Percentiles rank a stretch among this genome's conserved stretches.
These are phyloP conservation scores for Lycaena phlaeas DNA, from an alignment of 2,888 invertebrate species.

Conservation along the genomic window DNA sequence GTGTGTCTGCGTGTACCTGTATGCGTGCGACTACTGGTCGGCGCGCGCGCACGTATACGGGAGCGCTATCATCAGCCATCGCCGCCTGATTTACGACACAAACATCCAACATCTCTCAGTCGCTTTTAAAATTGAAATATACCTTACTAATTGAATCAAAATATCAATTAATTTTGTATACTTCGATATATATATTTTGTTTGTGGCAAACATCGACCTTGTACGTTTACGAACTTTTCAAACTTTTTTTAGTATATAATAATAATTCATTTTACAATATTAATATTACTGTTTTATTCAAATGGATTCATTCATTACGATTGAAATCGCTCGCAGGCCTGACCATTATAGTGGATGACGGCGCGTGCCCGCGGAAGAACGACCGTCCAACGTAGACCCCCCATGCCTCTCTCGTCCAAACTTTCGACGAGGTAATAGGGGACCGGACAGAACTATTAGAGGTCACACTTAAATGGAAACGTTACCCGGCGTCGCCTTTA, in stretches of 20 bases:
- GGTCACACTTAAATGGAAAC: conserved; percentile 52
- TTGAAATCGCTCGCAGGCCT: conserved; percentile 31
- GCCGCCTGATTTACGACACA: conserved; percentile 52
- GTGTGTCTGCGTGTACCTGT: conserved; percentile 14
- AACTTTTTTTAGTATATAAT: neutral
- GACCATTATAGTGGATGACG: conserved; percentile 67
- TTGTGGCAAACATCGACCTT: neutral
- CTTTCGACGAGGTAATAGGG: conserved; percentile 23
- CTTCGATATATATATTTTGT: neutral
- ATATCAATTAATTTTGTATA: conserved; percentile 8
- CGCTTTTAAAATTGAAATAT: conserved; percentile 27
- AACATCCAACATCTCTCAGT: conserved; percentile 38
- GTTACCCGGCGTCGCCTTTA: conserved; percentile 64
- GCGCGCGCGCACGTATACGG: conserved; percentile 32
- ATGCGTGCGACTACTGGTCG: conserved; percentile 17
- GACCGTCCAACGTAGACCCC: conserved; percentile 26
- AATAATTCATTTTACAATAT: too few species aligned
- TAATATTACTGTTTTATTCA: too few species aligned
- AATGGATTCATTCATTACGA: too few species aligned
- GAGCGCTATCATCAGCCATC: conserved; percentile 58
- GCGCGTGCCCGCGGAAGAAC: conserved; percentile 47
- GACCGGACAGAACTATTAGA: conserved; percentile 28
- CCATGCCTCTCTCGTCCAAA: conserved; percentile 26
- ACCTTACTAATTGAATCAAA: conserved; percentile 28
- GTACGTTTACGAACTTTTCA: neutral